Conservation (phyloP, 1,140 invertebrate genomes). For the Capitella teleta region DNA sequence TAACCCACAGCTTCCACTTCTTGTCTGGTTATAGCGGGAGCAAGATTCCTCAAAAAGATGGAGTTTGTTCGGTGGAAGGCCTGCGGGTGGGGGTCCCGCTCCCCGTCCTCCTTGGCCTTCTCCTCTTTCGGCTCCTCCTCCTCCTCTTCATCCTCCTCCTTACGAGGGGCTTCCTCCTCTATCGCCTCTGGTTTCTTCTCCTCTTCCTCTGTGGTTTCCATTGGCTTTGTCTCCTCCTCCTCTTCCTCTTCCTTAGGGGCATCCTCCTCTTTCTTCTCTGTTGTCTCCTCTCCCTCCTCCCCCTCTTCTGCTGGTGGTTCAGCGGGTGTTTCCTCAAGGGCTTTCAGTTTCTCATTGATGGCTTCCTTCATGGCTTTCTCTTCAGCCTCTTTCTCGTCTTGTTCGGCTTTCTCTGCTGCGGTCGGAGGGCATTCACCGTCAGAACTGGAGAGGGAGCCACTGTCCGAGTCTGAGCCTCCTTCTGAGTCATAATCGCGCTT, state of each 20-base stretch:
- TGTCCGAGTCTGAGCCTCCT: conserved; percentile 35
- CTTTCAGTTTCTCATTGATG: not conserved
- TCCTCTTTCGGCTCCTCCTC: conserved; percentile 18
- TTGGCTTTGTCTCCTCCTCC: conserved; percentile 17
- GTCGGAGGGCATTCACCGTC: conserved; percentile 28
- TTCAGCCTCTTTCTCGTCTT: conserved; percentile 19
- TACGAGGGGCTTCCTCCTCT: too few relatives aligned
- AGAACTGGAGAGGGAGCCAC: conserved; percentile 29
- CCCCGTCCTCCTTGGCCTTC: conserved; percentile 16
- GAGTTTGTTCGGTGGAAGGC: conserved; percentile 83
- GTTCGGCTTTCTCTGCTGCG: conserved; percentile 18
- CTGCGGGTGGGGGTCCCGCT: too few relatives aligned
- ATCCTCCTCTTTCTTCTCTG: not conserved
- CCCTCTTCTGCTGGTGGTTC: conserved; percentile 16
- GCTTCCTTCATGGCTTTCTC: conserved; percentile 22
- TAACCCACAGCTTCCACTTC: conserved; percentile 87
- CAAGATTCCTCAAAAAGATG: conserved; percentile 90
- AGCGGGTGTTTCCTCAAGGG: not conserved
- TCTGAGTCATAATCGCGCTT: conserved; percentile 18
- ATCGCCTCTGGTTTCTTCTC: conserved; percentile 22
- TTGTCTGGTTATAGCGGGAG: conserved; percentile 87
- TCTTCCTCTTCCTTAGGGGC: conserved; percentile 21
- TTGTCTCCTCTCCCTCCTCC: conserved; percentile 34
- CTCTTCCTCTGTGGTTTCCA: conserved; percentile 28
- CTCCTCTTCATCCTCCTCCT: conserved; percentile 20